Evolutionary conservation across 2,888 invertebrate genomes (phyloP).

Genomic region (Luperina nickerlii): DNA sequence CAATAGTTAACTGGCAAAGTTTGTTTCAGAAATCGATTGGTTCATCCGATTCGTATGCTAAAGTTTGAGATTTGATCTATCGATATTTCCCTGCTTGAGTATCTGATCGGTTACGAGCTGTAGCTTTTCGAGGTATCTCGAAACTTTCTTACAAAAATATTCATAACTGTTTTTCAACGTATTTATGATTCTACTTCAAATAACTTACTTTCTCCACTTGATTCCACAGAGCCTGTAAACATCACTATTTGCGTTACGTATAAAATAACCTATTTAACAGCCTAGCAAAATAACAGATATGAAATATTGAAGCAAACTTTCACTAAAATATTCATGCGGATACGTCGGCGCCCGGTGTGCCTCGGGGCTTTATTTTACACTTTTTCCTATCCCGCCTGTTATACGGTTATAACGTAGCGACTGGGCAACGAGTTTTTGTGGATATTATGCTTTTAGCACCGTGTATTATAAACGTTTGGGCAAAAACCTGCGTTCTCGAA

Average conservation of each 20-base stretch:
- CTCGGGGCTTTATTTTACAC: slow-evolving; percentile 70
- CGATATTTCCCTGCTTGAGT: slow-evolving; percentile 23
- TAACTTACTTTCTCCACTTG: slow-evolving; percentile 3
- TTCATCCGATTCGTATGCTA: slow-evolving; percentile 50
- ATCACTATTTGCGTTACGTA: slow-evolving; percentile 47
- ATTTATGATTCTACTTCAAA: neutral
- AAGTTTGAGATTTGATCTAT: slow-evolving; percentile 51
- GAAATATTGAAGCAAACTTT: slow-evolving; percentile 58
- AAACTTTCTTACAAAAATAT: slow-evolving; percentile 5
- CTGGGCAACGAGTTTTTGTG: slow-evolving; percentile 82
- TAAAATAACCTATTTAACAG: slow-evolving; percentile 60
- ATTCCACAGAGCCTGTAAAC: slow-evolving; percentile 23
- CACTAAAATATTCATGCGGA: slow-evolving; percentile 59
- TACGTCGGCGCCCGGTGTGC: slow-evolving; percentile 66
- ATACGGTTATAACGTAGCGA: slow-evolving; percentile 79
- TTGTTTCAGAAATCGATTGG: slow-evolving; percentile 53
- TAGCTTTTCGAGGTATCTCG: neutral
- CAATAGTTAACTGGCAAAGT: slow-evolving; percentile 54
- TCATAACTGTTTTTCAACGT: neutral
- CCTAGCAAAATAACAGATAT: slow-evolving; percentile 58
- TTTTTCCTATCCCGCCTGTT: slow-evolving; percentile 81
- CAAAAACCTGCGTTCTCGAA: slow-evolving; percentile 73
- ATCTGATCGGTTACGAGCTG: slow-evolving; percentile 9
- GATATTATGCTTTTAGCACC: slow-evolving; percentile 86
- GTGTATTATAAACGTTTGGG: slow-evolving; percentile 82